phyloP scores from a whole-genome alignment of 1,140 invertebrate species.

The Dreissena polymorpha region DNA sequence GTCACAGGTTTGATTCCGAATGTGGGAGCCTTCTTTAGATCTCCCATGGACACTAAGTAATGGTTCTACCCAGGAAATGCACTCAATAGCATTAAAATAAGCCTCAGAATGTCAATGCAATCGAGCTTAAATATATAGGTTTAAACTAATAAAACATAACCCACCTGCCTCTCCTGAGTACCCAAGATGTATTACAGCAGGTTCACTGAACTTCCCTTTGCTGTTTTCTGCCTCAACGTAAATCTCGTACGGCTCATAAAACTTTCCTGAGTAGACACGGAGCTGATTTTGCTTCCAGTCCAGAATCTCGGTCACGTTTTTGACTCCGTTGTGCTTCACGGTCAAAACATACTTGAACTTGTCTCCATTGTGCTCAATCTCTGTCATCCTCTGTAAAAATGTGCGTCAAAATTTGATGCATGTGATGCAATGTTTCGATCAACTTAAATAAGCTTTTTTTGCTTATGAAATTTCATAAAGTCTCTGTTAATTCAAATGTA shows the following conservation, averaged over 20 bases:
- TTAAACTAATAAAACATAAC: neutral
- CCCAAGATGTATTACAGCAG: constrained; percentile 47
- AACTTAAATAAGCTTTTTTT: too few species aligned
- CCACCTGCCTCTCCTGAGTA: constrained; percentile 69
- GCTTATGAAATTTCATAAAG: too few species aligned
- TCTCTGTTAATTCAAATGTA: too few species aligned
- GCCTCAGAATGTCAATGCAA: too few species aligned
- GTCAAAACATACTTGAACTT: constrained; percentile 60
- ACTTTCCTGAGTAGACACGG: constrained; percentile 47
- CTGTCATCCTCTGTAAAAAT: constrained; percentile 59
- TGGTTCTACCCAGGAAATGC: too few species aligned
- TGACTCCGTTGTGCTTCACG: constrained; percentile 51
- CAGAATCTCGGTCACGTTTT: constrained; percentile 16
- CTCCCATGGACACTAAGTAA: too few species aligned
- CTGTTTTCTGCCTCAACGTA: constrained; percentile 60
- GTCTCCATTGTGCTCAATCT: constrained; percentile 62
- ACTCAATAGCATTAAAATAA: too few species aligned
- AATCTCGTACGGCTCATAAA: constrained; percentile 63
- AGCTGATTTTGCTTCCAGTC: constrained; percentile 54
- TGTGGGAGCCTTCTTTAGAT: too few species aligned
- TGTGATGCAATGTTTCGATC: too few species aligned
- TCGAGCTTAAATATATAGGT: too few species aligned
- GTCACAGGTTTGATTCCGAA: too few species aligned
- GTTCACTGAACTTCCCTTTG: constrained; percentile 40
- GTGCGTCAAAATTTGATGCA: too few species aligned